phyloP scores from a whole-genome alignment of 2,797 vertebrate species.

The Sardinella longiceps region DNA sequence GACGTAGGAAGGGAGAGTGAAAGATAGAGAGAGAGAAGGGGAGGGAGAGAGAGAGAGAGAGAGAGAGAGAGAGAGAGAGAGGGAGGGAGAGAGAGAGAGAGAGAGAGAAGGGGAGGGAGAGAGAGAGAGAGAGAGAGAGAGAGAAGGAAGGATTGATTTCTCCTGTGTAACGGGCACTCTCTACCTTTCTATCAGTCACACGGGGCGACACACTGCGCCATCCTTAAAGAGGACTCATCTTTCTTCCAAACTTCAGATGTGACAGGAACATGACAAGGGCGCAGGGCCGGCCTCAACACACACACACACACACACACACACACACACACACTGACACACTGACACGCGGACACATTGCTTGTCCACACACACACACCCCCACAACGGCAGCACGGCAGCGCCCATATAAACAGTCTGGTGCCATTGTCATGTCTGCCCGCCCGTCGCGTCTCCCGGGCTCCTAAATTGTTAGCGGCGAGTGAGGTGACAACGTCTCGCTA shows the following conservation, averaged over 20 bases:
- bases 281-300: slow-evolving; percentile 66
- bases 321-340: slow-evolving; percentile 7
- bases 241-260: slow-evolving; percentile 67
- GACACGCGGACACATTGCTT: background rate
- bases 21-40: slow-evolving; percentile 53
- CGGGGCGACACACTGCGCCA: slow-evolving; percentile 61
- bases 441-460: background rate
- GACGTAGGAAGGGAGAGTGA: background rate
- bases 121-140: too few species aligned
- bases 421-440: background rate
- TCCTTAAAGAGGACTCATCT: slow-evolving; percentile 74
- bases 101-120: too few species aligned
- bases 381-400: background rate
- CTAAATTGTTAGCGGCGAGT: background rate
- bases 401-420: slow-evolving; percentile 13
- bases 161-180: slow-evolving; percentile 63
- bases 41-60: slow-evolving; percentile 59
- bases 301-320: slow-evolving; percentile 25
- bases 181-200: slow-evolving; percentile 76
- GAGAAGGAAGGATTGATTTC: slow-evolving; percentile 71
- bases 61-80: too few species aligned
- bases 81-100: too few species aligned
- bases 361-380: background rate
- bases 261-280: slow-evolving; percentile 77
- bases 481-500: background rate